A percentile compares a stretch with the other conserved stretches of the same genome.
Conservation (phyloP, 1,140 invertebrate species). For the Penaeus vannamei region DNA sequence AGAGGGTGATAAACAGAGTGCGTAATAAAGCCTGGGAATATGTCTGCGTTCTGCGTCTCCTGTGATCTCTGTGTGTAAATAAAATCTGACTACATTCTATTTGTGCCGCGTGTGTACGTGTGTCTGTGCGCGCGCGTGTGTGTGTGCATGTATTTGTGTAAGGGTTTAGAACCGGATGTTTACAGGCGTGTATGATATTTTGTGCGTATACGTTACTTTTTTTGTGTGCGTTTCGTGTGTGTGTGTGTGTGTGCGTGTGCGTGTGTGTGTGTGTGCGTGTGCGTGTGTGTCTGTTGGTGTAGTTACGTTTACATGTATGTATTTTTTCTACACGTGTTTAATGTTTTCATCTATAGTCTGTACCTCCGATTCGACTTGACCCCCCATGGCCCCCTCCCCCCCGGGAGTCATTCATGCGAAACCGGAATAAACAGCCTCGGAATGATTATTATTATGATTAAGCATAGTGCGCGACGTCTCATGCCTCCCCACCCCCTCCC, state of each 20-base stretch:
- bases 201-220: not conserved
- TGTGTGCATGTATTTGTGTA: too few species aligned
- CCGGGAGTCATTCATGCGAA: not conserved
- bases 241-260: too few species aligned
- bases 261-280: too few species aligned
- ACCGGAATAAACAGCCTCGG: too few species aligned
- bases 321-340: not conserved
- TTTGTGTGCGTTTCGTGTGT: not conserved
- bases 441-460: too few species aligned
- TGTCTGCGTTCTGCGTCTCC: not conserved
- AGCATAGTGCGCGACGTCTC: not conserved
- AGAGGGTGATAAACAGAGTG: constrained; percentile 23
- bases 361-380: not conserved
- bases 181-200: too few species aligned
- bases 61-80: not conserved
- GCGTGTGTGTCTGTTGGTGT: not conserved
- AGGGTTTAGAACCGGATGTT: too few species aligned
- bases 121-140: too few species aligned
- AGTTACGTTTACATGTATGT: not conserved
- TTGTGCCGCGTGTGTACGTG: too few species aligned
- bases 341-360: not conserved
- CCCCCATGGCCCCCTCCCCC: too few species aligned
- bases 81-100: too few species aligned
- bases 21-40: not conserved
- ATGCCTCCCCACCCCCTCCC: too few species aligned